Base-by-base conservation (phyloP, 2,888 invertebrate genomes). In the Leucania comma region DNA sequence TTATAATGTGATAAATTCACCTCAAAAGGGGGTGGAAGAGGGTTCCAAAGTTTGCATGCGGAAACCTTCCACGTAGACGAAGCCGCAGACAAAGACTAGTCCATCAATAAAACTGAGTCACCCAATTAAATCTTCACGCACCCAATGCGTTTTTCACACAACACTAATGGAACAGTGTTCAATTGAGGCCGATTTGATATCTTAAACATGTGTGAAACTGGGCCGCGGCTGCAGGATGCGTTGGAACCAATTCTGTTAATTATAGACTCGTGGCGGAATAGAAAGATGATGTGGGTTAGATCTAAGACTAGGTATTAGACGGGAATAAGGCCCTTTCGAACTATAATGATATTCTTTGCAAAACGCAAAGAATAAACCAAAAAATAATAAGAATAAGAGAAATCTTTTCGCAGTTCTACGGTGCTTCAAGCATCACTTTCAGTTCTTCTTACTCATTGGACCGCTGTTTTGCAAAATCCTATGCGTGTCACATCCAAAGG, bases 191-290 rank as follows among this genome's bases (percentile, higher is more conserved):
- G 57, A 61, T 63, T 73, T 85, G 73, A 80, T 80, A 78, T 83
- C 68, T 85, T 62, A 51, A 83, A 82, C 83, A 83, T 72, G 85
- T 85, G 85, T 82, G 66, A 67, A 83, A 82, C 57, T 83, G 53
- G 85, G 81, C 14, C 81, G 61, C 60, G 32, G 32, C 59, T 71
- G 79, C 82, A 78, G 84, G 75, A 84, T 72, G 79, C 75, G 72
- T 68, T 62, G 6, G 78, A 56, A 68, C 48, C 68, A 78, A 79
- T 79, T 82, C 59, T 32, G 62, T 63, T 82, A 78, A 79, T 82
- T 82, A 82, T 78, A 78, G 82, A 64, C 63, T 53, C 8, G 26
- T 26, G 22, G 20, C 35, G 26, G 6, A 53, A 48, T 17, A 63
- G 56, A 51, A 63, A 77, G 62, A 66, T 29, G 22, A 17, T 35